phyloP scores from a whole-genome alignment of 2,797 vertebrate genomes.

The Protonibea diacanthus region DNA sequence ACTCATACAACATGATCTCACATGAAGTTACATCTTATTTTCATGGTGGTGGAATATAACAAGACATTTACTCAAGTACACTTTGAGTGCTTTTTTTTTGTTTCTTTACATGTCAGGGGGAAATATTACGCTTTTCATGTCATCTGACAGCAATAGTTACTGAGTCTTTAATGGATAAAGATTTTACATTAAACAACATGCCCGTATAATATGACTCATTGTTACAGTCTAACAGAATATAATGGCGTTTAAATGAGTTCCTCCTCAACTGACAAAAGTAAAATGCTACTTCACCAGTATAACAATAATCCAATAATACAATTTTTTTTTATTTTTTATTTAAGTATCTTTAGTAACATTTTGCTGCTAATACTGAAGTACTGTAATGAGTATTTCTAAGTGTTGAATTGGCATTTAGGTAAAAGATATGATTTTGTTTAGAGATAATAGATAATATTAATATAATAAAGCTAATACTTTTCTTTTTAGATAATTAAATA shows the following conservation, averaged over 20 bases:
- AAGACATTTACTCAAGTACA: neutral
- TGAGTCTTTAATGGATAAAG: neutral
- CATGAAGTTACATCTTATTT: neutral
- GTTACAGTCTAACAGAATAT: neutral
- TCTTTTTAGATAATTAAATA: too few species aligned
- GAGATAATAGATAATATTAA: too few species aligned
- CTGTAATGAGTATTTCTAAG: neutral
- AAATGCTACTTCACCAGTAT: neutral
- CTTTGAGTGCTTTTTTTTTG: neutral
- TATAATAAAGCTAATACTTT: too few species aligned
- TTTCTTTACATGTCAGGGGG: neutral
- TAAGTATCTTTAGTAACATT: neutral
- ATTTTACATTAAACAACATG: neutral
- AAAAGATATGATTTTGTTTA: neutral
- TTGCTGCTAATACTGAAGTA: neutral
- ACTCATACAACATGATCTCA: neutral
- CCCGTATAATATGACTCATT: neutral
- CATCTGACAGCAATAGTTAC: neutral
- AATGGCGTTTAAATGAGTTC: neutral
- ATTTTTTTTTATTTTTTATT: too few species aligned
- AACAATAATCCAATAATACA: neutral
- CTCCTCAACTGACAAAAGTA: neutral
- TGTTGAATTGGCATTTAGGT: neutral
- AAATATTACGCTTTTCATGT: neutral
- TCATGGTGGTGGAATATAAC: neutral